Evolutionary conservation across 2,888 invertebrate genomes (phyloP), one percentile per base, ranked within the genome.

Genomic region (Clusia tigrina): DNA sequence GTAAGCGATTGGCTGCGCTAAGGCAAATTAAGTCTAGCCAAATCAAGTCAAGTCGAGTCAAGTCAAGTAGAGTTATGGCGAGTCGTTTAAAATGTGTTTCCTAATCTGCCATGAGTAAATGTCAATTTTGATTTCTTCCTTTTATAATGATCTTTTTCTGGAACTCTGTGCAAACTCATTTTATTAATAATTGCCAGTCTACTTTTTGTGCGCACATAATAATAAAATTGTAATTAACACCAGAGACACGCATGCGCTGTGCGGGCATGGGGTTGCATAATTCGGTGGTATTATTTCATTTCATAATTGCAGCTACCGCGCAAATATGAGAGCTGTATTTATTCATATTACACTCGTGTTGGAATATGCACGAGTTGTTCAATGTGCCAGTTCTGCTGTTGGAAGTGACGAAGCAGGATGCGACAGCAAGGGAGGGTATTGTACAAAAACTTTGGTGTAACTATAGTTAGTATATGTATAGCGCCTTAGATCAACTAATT

Each of bases 191-290:
- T 42, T 42, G 9, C n/a, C n/a, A 17, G 15, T 42, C 42, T n/a
- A 42, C 42, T 42, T 42, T 42, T 6, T 42, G 42, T 32, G 51
- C 25, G 18, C 17, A 20, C 10, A 6, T 42, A 20, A 48, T 22
- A 20, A 48, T 48, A 48, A 48, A 59, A 59, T 15, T 38, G 52
- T 52, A 58, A 58, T 58, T 37, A 59, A 53, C 38, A 17, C 58
- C 18, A 17, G 9, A 32, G 15, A 32, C 38, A 37, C 48, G 25
- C 51, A 58, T 26, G 52, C 58, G 51, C 26, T 23, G 22, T 55
- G 22, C 55, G 20, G 38, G 18, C 20, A 6, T 20, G 48, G 15
- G 20, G 22, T 48, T 48, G 48, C 48, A 48, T 48, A 48, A 48
- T 22, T 48, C 48, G 48, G 48, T 20, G 22, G 48, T 22, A 48